These are phyloP conservation scores for Odontomachus brunneus DNA, from an alignment of 1,140 invertebrate genomes.

Conservation along the genomic window DNA sequence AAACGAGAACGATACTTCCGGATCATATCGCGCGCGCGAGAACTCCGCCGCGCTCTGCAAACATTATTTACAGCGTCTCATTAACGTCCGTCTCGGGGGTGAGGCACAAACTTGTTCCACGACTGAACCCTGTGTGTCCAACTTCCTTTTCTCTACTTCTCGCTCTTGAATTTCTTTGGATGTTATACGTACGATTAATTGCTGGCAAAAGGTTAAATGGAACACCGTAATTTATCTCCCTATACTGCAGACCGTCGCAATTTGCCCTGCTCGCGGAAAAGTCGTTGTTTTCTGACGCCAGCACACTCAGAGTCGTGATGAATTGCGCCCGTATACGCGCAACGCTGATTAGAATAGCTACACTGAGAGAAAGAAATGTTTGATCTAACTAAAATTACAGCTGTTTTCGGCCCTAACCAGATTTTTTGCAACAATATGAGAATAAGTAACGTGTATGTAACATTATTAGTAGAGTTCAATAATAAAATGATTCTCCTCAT, in stretches of 20 bases:
- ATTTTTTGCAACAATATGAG: too few relatives aligned
- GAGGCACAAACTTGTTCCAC: constrained; percentile 25
- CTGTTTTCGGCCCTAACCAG: too few relatives aligned
- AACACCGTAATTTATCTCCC: constrained; percentile 38
- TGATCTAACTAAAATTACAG: too few relatives aligned
- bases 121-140: constrained; percentile 26
- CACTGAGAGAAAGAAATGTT: too few relatives aligned
- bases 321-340: constrained; percentile 11
- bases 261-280: constrained; percentile 41
- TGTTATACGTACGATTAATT: constrained; percentile 57
- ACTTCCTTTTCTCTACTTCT: constrained; percentile 33
- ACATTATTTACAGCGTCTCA: constrained; percentile 27
- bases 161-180: constrained; percentile 45
- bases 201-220: constrained; percentile 26
- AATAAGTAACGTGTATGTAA: too few relatives aligned
- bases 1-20: background rate
- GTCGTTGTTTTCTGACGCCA: constrained; percentile 18
- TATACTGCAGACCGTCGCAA: constrained; percentile 48
- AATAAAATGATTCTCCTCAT: too few relatives aligned
- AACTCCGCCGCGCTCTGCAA: background rate
- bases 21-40: background rate
- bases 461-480: too few relatives aligned
- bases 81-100: constrained; percentile 1
- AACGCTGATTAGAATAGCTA: constrained; percentile 5
- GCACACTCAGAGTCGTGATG: background rate